Evolutionary conservation across 2,888 invertebrate genomes (phyloP).

Genomic region (Schizotus pectinicornis): DNA sequence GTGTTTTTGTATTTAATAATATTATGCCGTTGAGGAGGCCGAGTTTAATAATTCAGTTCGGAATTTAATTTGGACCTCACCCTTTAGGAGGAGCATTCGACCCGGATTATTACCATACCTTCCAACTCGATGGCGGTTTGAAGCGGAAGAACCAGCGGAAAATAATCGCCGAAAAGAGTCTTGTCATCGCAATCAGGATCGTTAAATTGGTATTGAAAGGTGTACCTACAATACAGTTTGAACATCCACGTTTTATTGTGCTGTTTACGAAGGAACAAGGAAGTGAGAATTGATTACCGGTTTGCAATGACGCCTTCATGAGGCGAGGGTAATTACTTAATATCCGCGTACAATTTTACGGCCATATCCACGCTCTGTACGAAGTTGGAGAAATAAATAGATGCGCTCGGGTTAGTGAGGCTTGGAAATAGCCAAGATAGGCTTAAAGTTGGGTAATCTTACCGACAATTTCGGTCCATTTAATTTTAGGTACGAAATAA

Average conservation of each 20-base stretch:
- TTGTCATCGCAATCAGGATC: too few species aligned
- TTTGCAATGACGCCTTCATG: slow-evolving; percentile 14
- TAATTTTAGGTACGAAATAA: slow-evolving; percentile 22
- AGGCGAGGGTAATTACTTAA: slow-evolving; percentile 13
- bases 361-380: not conserved
- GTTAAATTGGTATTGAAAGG: too few species aligned
- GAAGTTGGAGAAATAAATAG: too few species aligned
- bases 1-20: slow-evolving; percentile 16
- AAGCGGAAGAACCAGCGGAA: too few species aligned
- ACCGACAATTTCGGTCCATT: slow-evolving; percentile 21
- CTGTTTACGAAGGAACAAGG: slow-evolving; percentile 25
- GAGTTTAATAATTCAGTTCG: slow-evolving; percentile 18
- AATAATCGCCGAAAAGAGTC: too few species aligned
- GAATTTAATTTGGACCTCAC: not conserved
- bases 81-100: too few species aligned
- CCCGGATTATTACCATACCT: too few species aligned
- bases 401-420: not conserved
- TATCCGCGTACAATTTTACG: slow-evolving; percentile 9
- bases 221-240: too few species aligned
- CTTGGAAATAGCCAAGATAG: not conserved
- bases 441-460: not conserved
- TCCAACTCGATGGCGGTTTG: too few species aligned
- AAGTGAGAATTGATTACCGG: slow-evolving; percentile 22
- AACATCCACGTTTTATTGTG: too few species aligned
- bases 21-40: slow-evolving; percentile 1